Evolutionary conservation across 2,113 vertebrate genomes (phyloP), one percentile per base, ranked within the genome.

Genomic region (Ceratotherium simum): DNA sequence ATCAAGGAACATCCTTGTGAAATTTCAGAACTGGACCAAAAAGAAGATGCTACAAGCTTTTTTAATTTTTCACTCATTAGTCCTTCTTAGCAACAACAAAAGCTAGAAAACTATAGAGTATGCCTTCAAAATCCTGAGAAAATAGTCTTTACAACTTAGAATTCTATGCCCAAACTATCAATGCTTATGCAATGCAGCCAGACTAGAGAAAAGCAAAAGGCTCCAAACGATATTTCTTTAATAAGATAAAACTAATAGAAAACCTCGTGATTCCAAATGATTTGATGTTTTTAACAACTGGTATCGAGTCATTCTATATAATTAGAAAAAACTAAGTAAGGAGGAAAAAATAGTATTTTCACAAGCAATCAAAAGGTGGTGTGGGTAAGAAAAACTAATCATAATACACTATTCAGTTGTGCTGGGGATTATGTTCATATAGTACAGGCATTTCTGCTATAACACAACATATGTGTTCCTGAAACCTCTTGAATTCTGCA

Each of bases 201-300:
- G 48, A 48, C 39, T 69, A 46, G 31, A 82, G 18, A 79, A 80
- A 29, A 73, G n/a, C 2, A 60, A 27, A 56, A 54, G 54, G 6
- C 39, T 86, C 17, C 23, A 80, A 93, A 84, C n/a, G 14, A 25
- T 39, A 64, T 51, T 58, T 91, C 23, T 33, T 86, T 70, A 95
- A 56, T 78, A 83, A 95, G 14, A n/a, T 56, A 58, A 92, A 96
- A 58, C 56, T 73, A 79, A 62, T 14, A 75, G 42, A 90, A 92
- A 78, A 62, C 8, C 42, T 92, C 84, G 42, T 29, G 27, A 83
- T 64, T 89, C 51, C 16, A 51, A 85, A 25, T 17, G 6, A 88
- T 54, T 29, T 87, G 8, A 29, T 69, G 14, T 46, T 90, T 90
- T 86, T 87, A 86, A 75, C 9, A 42, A 56, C 18, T 70, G 51